Evolutionary conservation across 2,113 vertebrate genomes (phyloP).

Genomic region (Gallinago media): DNA sequence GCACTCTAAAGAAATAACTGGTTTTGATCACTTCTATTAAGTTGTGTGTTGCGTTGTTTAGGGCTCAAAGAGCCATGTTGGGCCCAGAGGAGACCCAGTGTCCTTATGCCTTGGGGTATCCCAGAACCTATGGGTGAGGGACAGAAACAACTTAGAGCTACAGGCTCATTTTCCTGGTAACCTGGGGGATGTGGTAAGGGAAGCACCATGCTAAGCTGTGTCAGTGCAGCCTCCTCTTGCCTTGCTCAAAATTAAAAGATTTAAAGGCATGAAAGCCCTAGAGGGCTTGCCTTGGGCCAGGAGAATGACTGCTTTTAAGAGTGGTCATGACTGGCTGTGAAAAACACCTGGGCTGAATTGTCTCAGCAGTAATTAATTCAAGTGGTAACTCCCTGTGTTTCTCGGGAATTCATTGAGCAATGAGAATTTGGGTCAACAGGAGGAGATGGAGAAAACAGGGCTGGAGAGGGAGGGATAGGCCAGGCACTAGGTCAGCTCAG

Average conservation of each 20-base stretch:
- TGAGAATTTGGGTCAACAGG: neutral
- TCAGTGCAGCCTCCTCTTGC: neutral
- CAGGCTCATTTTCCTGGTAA: neutral
- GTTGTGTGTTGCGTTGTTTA: neutral
- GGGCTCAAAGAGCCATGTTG: accelerated
- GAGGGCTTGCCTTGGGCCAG: neutral
- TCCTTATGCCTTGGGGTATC: neutral
- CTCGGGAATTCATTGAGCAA: neutral
- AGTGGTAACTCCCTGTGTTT: neutral
- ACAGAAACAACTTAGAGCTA: neutral
- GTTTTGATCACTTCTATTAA: neutral
- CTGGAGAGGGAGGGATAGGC: neutral
- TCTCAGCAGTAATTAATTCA: neutral
- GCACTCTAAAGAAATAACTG: neutral
- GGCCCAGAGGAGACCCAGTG: neutral
- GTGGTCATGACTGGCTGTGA: neutral
- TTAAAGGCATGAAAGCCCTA: neutral
- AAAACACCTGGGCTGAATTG: neutral
- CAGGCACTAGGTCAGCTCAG: neutral
- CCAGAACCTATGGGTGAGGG: neutral
- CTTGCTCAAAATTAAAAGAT: neutral
- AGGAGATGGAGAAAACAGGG: neutral
- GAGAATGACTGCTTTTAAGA: neutral
- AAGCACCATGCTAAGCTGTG: accelerated
- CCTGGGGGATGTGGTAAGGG: neutral